These are phyloP conservation scores for Dromaius novaehollandiae DNA, from an alignment of 2,113 vertebrate species.

Conservation along the genomic window DNA sequence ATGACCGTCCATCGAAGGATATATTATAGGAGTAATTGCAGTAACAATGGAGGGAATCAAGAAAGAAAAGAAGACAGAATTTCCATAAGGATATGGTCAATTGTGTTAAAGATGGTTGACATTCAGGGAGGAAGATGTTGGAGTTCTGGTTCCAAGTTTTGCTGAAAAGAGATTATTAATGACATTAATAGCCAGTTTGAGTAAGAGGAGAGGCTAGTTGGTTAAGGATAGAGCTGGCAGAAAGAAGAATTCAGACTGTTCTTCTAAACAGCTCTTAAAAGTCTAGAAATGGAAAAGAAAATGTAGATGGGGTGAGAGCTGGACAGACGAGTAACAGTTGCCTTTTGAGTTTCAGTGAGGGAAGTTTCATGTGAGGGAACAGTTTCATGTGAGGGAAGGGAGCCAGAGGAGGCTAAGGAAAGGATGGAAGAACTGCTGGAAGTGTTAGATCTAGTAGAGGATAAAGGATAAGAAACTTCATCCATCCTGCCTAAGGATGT, in stretches of 20 bases:
- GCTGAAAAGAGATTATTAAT: background rate
- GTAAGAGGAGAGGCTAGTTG: background rate
- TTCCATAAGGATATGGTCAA: background rate
- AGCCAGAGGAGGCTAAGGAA: background rate
- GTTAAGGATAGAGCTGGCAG: background rate
- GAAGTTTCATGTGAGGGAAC: background rate
- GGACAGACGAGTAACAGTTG: background rate
- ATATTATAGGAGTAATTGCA: background rate
- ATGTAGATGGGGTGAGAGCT: background rate
- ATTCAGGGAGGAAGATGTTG: background rate
- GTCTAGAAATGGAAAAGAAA: background rate
- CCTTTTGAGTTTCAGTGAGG: background rate
- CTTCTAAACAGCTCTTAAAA: background rate
- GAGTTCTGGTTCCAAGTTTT: background rate
- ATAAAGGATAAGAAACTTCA: background rate
- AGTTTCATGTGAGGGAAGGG: background rate
- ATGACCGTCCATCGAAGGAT: background rate
- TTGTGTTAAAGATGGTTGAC: background rate
- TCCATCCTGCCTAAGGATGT: background rate
- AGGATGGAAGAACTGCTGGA: background rate
- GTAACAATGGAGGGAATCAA: background rate
- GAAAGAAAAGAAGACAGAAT: background rate
- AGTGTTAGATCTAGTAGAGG: background rate
- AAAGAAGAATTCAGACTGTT: background rate
- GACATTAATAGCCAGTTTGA: background rate